phyloP scores from a whole-genome alignment of 1,140 invertebrate species.

The Andricus grossulariae region DNA sequence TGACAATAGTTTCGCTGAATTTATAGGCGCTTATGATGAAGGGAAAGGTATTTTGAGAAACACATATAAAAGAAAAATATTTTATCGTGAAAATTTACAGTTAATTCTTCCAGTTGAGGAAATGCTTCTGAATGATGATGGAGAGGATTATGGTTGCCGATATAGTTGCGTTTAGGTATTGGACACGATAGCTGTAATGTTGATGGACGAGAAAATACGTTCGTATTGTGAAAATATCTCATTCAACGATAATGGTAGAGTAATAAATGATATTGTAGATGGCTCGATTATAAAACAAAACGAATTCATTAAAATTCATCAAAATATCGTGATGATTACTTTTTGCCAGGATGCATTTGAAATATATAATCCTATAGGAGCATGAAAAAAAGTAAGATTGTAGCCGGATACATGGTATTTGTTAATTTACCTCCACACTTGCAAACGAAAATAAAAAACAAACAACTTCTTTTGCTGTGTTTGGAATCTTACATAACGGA shows the following conservation, averaged over 20 bases:
- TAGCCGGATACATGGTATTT: too few relatives aligned
- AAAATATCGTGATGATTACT: constrained; percentile 52
- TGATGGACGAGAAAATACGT: constrained; percentile 35
- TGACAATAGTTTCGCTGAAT: too few relatives aligned
- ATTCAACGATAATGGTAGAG: constrained; percentile 32
- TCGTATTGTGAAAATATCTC: constrained; percentile 36
- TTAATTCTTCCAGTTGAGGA: too few relatives aligned
- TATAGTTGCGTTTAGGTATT: constrained; percentile 53
- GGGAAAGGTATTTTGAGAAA: constrained; percentile 6
- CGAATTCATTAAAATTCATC: constrained; percentile 54
- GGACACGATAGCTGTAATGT: too few relatives aligned
- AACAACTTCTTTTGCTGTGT: too few relatives aligned
- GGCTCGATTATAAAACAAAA: constrained; percentile 56
- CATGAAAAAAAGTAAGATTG: too few relatives aligned
- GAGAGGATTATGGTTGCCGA: background rate
- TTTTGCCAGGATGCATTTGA: constrained; percentile 66
- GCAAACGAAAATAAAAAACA: too few relatives aligned
- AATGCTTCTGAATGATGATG: constrained; percentile 36
- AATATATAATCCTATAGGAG: too few relatives aligned
- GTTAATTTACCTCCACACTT: too few relatives aligned
- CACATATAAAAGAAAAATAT: constrained; percentile 38
- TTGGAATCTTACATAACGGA: too few relatives aligned
- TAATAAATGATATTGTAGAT: constrained; percentile 56
- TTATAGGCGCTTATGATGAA: constrained; percentile 7
- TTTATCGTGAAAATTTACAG: constrained; percentile 50